These are phyloP conservation scores for Halcyon smyrnensis DNA, from an alignment of 2,797 vertebrate genomes.

Conservation along the genomic window DNA sequence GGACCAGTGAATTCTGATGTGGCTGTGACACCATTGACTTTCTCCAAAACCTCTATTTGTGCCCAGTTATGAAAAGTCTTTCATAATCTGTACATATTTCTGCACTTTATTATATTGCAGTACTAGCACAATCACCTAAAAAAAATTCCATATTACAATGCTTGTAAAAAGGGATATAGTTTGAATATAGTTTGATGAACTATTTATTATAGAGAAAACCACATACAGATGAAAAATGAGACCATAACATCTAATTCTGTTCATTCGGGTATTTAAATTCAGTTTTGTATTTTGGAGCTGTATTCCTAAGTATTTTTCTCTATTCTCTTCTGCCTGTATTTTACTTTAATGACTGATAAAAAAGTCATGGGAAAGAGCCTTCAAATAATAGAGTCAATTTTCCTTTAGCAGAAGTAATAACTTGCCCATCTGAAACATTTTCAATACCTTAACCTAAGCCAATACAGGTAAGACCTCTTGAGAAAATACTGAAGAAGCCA, in stretches of 20 bases:
- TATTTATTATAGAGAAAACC: neutral
- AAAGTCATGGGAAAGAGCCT: neutral
- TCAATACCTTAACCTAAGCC: neutral
- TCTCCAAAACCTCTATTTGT: neutral
- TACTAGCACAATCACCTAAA: neutral
- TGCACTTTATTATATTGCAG: neutral
- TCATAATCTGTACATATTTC: neutral
- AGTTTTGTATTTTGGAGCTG: neutral
- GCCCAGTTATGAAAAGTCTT: neutral
- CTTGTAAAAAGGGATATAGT: neutral
- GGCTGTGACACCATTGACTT: neutral
- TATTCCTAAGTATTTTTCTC: neutral
- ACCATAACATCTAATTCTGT: neutral
- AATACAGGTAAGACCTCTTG: neutral
- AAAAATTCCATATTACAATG: neutral
- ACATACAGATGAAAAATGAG: neutral
- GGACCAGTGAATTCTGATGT: neutral
- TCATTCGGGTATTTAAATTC: neutral
- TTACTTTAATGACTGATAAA: neutral
- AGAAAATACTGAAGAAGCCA: constrained; percentile 6
- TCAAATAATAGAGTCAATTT: neutral
- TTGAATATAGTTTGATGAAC: neutral
- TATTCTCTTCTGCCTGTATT: neutral
- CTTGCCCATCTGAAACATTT: neutral
- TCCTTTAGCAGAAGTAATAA: neutral